phyloP scores from a whole-genome alignment of 2,888 invertebrate species.

The Andrena fulva region DNA sequence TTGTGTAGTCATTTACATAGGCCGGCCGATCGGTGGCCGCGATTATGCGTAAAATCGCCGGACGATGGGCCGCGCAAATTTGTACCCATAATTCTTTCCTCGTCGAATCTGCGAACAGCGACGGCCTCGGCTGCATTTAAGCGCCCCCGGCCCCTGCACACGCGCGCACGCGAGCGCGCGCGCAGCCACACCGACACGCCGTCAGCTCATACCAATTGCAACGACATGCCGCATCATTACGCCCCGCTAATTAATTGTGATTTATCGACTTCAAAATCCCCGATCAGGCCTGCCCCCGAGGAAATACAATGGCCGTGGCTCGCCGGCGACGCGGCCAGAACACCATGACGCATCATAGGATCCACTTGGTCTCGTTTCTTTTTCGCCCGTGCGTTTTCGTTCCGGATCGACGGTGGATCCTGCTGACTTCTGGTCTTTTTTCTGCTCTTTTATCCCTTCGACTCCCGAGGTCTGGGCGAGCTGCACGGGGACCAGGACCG shows the following conservation, averaged over 20 bases:
- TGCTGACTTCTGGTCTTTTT: slow-evolving; percentile 10
- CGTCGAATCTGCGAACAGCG: slow-evolving; percentile 63
- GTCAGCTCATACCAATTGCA: slow-evolving; percentile 82
- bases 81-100: slow-evolving; percentile 71
- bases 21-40: slow-evolving; percentile 49
- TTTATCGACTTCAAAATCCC: slow-evolving; percentile 82
- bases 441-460: not conserved
- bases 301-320: slow-evolving; percentile 67
- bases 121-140: slow-evolving; percentile 62
- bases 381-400: slow-evolving; percentile 36
- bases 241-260: slow-evolving; percentile 84
- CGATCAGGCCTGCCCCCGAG: slow-evolving; percentile 68
- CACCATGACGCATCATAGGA: slow-evolving; percentile 56
- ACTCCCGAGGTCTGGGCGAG: not conserved
- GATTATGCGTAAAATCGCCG: slow-evolving; percentile 62
- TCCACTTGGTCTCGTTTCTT: slow-evolving; percentile 28
- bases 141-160: slow-evolving; percentile 50
- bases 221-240: slow-evolving; percentile 84
- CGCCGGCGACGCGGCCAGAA: slow-evolving; percentile 45
- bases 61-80: slow-evolving; percentile 66
- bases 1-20: slow-evolving; percentile 59
- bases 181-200: slow-evolving; percentile 62
- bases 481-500: not conserved
- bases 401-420: slow-evolving; percentile 31
- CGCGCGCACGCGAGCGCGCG: slow-evolving; percentile 60